Base-by-base conservation (phyloP, 23 tunicate genomes). In the Botrylloides violaceus region DNA sequence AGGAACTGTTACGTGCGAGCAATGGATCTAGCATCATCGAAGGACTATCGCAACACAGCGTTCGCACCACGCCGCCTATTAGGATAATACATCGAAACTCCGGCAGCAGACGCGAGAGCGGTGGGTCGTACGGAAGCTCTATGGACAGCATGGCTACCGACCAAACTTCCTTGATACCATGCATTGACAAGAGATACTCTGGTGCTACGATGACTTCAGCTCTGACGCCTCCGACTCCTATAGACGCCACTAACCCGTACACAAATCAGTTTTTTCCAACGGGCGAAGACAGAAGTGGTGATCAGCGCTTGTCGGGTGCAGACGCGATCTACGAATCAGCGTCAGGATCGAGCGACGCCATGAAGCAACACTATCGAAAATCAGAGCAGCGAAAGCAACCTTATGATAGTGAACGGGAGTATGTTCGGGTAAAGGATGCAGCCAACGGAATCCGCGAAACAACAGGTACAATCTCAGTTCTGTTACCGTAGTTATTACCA, bases 91-190 rank as follows among this genome's bases (percentile, higher is more conserved):
- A 25, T 26, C 56, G 58, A 19, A 68, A 68, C 58, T 36, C 74
- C 30, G 53, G 53, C 15, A 43, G 53, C 53, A 75, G 96, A 20
- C 66, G 96, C 59, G 86, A 76, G 34, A 90, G 97, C 71, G 85
- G 89, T 21, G 97, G 97, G 4, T 90, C 97, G 21, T 68, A 68
- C 32, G 97, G 86, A 7, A 90, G 97, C 79, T 90, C 97, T 0
- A 87, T 79, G 29, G 97, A 90, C 57, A 90, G 97, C 60, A 84
- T 90, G 57, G 77, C 64, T 36, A 90, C 97, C 58, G 97, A 90
- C 64, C 79, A 84, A 58, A 90, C 97, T 15, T 83, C 89, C 31
- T 34, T 90, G 4, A 88, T 77, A 24, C 35, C 74, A 24, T 77
- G 79, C 53, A 65, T 81, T 27, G 85, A 72, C 68, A 72, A 72